Evolutionary conservation across 2,113 vertebrate species (phyloP).

Genomic region (Sturnira hondurensis): DNA sequence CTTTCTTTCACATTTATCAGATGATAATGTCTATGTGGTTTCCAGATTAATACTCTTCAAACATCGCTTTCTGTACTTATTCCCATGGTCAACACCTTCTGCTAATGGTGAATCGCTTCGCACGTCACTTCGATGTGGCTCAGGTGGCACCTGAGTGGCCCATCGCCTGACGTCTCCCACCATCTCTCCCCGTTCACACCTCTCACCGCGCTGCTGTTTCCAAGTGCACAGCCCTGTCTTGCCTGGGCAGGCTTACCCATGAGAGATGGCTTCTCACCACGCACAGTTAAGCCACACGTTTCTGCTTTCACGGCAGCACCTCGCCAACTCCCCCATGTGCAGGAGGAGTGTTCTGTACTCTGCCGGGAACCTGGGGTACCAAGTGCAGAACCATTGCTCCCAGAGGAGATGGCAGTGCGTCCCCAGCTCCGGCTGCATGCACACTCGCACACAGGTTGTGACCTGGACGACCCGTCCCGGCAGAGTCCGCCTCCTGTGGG

Average conservation of each 20-base stretch:
- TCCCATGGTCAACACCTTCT: neutral
- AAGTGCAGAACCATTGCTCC: fast-evolving
- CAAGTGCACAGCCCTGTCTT: neutral
- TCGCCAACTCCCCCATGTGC: neutral
- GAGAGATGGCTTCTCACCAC: neutral
- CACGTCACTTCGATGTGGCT: neutral
- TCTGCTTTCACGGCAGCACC: neutral
- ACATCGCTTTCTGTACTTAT: neutral
- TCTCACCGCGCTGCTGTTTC: neutral
- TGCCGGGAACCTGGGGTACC: too few relatives aligned
- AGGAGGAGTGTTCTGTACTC: neutral
- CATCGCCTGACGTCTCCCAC: neutral
- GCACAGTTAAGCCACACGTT: neutral
- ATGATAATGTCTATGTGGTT: neutral
- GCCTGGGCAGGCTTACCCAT: neutral
- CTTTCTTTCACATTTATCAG: neutral
- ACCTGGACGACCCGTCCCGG: too few relatives aligned
- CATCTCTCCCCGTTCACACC: fast-evolving
- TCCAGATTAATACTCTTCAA: neutral
- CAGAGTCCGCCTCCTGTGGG: too few relatives aligned
- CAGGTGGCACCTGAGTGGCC: neutral
- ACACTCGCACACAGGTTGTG: too few relatives aligned
- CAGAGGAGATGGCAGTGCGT: too few relatives aligned
- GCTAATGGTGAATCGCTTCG: neutral
- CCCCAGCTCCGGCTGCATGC: too few relatives aligned